Base-by-base conservation (phyloP, 2,113 vertebrate species). In the Brevimyrus niger region DNA sequence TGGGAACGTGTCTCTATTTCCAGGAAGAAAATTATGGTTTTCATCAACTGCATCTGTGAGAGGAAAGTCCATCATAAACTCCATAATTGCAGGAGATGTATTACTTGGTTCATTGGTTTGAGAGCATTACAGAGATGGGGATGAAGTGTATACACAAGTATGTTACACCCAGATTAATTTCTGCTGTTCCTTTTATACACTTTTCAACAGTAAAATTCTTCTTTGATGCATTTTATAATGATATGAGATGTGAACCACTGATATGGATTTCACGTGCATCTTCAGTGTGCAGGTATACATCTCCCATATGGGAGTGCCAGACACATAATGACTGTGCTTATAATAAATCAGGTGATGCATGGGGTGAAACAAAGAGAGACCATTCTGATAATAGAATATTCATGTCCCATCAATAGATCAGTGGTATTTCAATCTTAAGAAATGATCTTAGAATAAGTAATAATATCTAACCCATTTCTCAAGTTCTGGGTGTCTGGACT, bases 321-420 rank as follows among this genome's bases (percentile, higher is more conserved):
- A 80, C 17, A 42, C 73, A 42, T 76, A 38, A 76, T 80, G 73
- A 80, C 35, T 76, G 69, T 38, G 69, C 35, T 38, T 76, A 19
- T 5, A 76, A 76, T 76, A 35, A 35, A 42, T 80, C 73, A 80
- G 73, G 38, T 15, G 15, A 80, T 19, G 73, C 35, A 80, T 15
- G 17, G 73, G 15, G 35, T 80, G 35, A 80, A 80, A 19, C 35
- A 85, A 2, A 10, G 35, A 27, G 86, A 3, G 53, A 13, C 10
- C 47, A 58, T 90, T 89, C 91, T 89, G 48, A 90, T 92, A 92
- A 90, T 90, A 50, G 83, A 58, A 91, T 90, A 35, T 58, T 89
- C 90, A 69, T 91, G 92, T 92, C 92, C 92, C 93, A 93, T 92
- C 94, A 93, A 93, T 91, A 92, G 91, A 93, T 94, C 91, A 92